Percentiles rank a stretch among this genome's conserved stretches.
These are phyloP conservation scores for Saccopteryx leptura DNA, from an alignment of 2,113 vertebrate species.

Conservation along the genomic window DNA sequence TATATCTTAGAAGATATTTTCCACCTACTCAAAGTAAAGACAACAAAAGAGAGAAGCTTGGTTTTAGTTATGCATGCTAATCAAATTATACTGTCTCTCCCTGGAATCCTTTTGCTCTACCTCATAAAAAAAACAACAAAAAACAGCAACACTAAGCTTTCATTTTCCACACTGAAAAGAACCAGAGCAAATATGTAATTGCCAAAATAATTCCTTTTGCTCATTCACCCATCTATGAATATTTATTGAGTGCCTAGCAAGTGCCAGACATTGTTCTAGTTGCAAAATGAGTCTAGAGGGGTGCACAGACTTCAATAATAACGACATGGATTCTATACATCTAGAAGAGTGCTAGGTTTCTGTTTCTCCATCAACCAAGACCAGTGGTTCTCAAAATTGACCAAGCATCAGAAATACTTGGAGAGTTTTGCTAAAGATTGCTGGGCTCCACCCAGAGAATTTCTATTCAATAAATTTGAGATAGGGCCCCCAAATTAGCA, in stretches of 20 bases:
- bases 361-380: constrained; percentile 48
- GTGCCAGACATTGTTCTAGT: constrained; percentile 16
- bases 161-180: constrained; percentile 32
- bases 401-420: background rate
- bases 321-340: background rate
- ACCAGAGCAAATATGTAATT: constrained; percentile 32
- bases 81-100: constrained; percentile 32
- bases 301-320: background rate
- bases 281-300: constrained; percentile 2
- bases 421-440: background rate
- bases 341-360: background rate
- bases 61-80: constrained; percentile 24
- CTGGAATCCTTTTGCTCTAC: background rate
- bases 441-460: background rate
- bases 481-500: background rate
- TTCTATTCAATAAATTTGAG: constrained; percentile 10
- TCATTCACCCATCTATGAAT: constrained; percentile 21
- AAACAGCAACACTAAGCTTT: constrained; percentile 43
- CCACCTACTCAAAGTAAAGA: constrained; percentile 24
- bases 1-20: constrained; percentile 14
- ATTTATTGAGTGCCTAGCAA: background rate
- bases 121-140: constrained; percentile 27
- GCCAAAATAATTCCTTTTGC: constrained; percentile 61
- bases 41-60: constrained; percentile 37
- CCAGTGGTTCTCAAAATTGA: background rate